Base-by-base conservation (phyloP, 2,113 vertebrate species). In the Chunga burmeisteri region DNA sequence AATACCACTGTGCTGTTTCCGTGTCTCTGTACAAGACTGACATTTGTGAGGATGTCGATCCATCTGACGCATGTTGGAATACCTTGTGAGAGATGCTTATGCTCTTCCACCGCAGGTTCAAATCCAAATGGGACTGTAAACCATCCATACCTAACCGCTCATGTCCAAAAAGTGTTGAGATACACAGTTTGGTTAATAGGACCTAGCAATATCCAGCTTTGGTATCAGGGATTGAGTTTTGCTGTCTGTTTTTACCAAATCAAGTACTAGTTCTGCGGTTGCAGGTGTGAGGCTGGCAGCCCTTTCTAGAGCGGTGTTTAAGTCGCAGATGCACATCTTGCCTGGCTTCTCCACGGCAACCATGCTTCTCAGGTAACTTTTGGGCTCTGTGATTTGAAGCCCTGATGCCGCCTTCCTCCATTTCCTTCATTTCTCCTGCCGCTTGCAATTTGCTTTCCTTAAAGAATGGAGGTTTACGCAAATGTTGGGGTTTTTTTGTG, bases 101-200 rank as follows among this genome's bases (percentile, higher is more conserved):
- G 56, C 9, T 47, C 55, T 42, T 4, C 2, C 32, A 26, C 40
- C 15, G 55, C 52, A 74, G 32, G 23, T 42, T 66, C 8, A 62
- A 67, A 78, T 15, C 50, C 1, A 1, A 42, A 21, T 0, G 5
- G 63, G 29, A 42, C 10, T 7, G 38, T 32, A 26, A 65, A 30
- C 14, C 44, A 34, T 5, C 59, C 12, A 13, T 22, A 59, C 20
- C n/a, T 2, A 14, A 42, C 18, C 4, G 2, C 18, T 34, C 1
- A 36, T 2, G 13, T 13, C 59, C 59, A 70, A 71, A 86, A 66
- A 3, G 3, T 15, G 50, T 36, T 44, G 32, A 86, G 20, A 22
- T 36, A 10, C 0, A 0, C 0, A 2, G 29, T 40, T 86, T 42
- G 38, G 34, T 27, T 58, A 46, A 53, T 0, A 52, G 16, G n/a